Base-by-base conservation (phyloP, 2,797 vertebrate species). In the Anguilla marmorata region DNA sequence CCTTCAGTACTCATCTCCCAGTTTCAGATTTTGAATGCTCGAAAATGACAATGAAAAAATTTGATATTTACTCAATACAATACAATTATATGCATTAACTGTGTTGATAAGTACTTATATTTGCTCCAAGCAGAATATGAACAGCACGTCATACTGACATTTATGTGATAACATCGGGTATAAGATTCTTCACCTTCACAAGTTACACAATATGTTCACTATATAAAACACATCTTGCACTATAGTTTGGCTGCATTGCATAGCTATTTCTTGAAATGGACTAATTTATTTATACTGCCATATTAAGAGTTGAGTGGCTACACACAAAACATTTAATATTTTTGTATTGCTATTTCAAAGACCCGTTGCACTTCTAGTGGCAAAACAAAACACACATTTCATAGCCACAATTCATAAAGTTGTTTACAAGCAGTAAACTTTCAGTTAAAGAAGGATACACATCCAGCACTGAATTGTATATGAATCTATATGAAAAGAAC, bases 401-500 rank as follows among this genome's bases (percentile, higher is more conserved):
- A 16, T 41, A 76, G 37, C 41, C 2, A 41, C 33, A 16, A 41
- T 3, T 41, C 37, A 41, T 19, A 37, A 76, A 41, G n/a, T 58
- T 58, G 69, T 72, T 12, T n/a, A 14, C 14, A 76, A 12, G 6
- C 37, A 76, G 14, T 16, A 76, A 41, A 41, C 74, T 19, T 33
- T 41, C 3, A 12, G 11, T 16, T 76, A 41, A 41, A 76, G 5
- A 76, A 16, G 45, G 21, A 48, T 80, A 45, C 16, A 80, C 21
- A 41, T 45, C 41, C 16, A 80, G 48, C 41, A 41, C 16, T 45
- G 37, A 45, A 82, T 50, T 12, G 21, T 9, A 21, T 33, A 76
- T 45, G 4, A 82, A n/a, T 82, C 11, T 82, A 82, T 45, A 82
- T 82, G 21, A 19, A 86, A 82, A 86, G 50, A 87, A 60, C 19